These are phyloP conservation scores for Orthochromis malagaraziensis DNA, from an alignment of 2,113 vertebrate genomes.

Conservation along the genomic window DNA sequence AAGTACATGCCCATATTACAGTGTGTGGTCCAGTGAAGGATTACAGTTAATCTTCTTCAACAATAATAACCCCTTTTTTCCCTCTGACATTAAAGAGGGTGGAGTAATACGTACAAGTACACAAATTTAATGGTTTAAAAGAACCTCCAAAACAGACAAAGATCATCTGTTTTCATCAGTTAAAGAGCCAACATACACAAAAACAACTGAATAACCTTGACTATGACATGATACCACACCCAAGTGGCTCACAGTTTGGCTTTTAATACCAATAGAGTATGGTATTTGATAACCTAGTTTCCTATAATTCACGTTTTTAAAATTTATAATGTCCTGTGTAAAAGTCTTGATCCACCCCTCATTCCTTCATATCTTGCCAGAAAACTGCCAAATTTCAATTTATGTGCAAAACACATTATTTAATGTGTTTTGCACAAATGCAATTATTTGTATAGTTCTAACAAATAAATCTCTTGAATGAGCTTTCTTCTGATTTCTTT, in stretches of 20 bases:
- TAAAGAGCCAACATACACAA: neutral
- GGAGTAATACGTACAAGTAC: neutral
- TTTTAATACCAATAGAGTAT: neutral
- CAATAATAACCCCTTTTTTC: neutral
- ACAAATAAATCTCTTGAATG: neutral
- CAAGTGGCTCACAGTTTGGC: neutral
- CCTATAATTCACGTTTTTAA: neutral
- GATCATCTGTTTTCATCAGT: neutral
- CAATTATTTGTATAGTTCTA: neutral
- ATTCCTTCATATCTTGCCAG: neutral
- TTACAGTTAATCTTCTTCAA: neutral
- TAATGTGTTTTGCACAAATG: neutral
- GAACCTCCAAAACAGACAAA: neutral
- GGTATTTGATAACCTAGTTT: neutral
- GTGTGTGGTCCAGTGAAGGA: constrained; percentile 3
- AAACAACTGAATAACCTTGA: neutral
- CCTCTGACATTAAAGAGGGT: neutral
- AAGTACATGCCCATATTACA: neutral
- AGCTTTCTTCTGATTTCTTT: neutral
- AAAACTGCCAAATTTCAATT: neutral
- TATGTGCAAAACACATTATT: neutral
- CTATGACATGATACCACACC: neutral
- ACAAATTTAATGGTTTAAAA: neutral
- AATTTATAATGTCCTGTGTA: neutral
- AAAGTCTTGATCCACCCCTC: neutral